Percentiles rank a stretch among this genome's conserved stretches.
These are phyloP conservation scores for Allophyes oxyacanthae DNA, from an alignment of 2,888 invertebrate species.

Conservation along the genomic window DNA sequence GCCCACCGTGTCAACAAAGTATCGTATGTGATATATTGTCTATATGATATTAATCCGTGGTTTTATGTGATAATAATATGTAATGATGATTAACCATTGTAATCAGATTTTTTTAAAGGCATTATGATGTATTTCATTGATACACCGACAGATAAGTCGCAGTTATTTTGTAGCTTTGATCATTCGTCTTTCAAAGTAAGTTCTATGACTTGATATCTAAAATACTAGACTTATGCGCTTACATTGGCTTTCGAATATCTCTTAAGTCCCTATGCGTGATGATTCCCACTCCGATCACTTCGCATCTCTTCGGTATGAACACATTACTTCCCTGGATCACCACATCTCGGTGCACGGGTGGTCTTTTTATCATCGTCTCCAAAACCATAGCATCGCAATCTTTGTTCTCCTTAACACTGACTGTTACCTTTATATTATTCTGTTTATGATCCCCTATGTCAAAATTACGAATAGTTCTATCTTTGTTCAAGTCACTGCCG, in stretches of 20 bases:
- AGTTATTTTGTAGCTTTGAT: no score
- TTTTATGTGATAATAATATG: no score
- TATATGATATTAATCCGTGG: no score
- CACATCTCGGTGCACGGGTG: conserved; percentile 65
- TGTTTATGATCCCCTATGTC: conserved; percentile 57
- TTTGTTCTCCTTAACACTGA: conserved; percentile 62
- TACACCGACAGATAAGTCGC: no score
- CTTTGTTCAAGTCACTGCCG: conserved; percentile 60
- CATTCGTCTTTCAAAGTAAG: no score
- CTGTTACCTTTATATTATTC: conserved; percentile 62
- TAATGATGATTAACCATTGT: no score
- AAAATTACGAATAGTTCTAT: conserved; percentile 30
- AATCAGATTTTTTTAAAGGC: no score
- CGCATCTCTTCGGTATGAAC: conserved; percentile 66
- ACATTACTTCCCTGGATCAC: conserved; percentile 70
- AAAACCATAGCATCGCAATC: conserved; percentile 59
- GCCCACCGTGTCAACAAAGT: no score
- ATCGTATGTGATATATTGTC: no score
- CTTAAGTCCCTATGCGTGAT: conserved; percentile 72
- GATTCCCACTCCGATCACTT: conserved; percentile 75
- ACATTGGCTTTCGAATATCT: conserved; percentile 71
- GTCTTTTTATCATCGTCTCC: conserved; percentile 60
- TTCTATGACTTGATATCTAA: no score
- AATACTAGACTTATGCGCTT: conserved; percentile 52
- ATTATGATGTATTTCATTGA: no score